Conservation (phyloP, 2,797 vertebrate species). For the Gorsachius magnificus region DNA sequence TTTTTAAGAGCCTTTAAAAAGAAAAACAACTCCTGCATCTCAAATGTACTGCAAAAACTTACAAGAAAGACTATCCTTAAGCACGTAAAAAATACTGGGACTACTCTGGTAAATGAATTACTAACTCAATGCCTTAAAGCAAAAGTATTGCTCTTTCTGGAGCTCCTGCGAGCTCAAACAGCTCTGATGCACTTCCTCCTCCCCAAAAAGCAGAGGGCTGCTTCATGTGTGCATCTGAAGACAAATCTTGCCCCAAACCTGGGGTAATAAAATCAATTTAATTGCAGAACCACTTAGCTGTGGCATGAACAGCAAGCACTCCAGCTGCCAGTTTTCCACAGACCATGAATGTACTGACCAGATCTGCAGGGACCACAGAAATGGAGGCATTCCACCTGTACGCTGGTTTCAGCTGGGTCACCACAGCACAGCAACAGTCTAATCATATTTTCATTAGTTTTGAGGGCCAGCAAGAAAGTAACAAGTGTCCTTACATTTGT, state of each 20-base stretch:
- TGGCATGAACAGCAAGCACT: neutral
- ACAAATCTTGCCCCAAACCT: neutral
- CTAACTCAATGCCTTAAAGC: neutral
- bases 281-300: neutral
- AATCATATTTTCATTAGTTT: neutral
- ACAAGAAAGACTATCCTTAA: neutral
- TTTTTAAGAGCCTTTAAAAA: constrained; percentile 14
- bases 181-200: neutral
- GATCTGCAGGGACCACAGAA: neutral
- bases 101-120: neutral
- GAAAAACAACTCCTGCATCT: neutral
- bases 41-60: neutral
- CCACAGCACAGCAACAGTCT: neutral
- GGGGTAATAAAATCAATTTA: neutral
- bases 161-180: neutral
- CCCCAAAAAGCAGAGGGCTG: neutral
- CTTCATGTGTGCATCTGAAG: neutral
- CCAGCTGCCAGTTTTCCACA: neutral
- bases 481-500: neutral
- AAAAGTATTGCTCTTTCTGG: neutral
- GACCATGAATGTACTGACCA: neutral
- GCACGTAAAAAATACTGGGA: neutral
- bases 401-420: neutral
- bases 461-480: neutral
- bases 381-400: neutral